Evolutionary conservation across 2,113 vertebrate genomes (phyloP).

Genomic region (Cebus imitator): DNA sequence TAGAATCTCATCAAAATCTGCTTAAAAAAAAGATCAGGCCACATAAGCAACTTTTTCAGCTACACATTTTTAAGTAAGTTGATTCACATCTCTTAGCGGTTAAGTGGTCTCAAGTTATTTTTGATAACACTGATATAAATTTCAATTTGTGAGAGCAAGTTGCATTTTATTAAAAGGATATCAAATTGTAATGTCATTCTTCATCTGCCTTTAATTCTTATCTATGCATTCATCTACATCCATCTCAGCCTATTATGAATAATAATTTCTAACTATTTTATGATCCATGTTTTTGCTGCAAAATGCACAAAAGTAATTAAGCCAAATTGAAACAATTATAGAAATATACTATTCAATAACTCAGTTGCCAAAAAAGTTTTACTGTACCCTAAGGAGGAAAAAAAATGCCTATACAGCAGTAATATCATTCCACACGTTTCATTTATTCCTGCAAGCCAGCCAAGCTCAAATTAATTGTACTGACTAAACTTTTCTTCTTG

Average conservation of each 20-base stretch:
- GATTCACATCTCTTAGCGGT: not conserved
- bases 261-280: slow-evolving; percentile 78
- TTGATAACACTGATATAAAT: slow-evolving; percentile 15
- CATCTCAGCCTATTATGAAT: slow-evolving; percentile 54
- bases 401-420: slow-evolving; percentile 78
- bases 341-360: slow-evolving; percentile 81
- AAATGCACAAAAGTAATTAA: slow-evolving; percentile 83
- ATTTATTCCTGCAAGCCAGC: slow-evolving; percentile 83
- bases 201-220: slow-evolving; percentile 61
- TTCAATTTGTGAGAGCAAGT: slow-evolving; percentile 45
- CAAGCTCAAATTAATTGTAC: slow-evolving; percentile 89
- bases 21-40: not conserved
- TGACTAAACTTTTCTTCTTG: slow-evolving; percentile 88
- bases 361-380: slow-evolving; percentile 82
- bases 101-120: slow-evolving; percentile 8
- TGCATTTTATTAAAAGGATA: slow-evolving; percentile 47
- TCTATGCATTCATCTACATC: slow-evolving; percentile 51
- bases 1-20: slow-evolving; percentile 21
- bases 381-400: slow-evolving; percentile 74
- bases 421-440: slow-evolving; percentile 81
- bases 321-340: slow-evolving; percentile 80
- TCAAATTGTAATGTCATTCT: slow-evolving; percentile 37
- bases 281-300: slow-evolving; percentile 72
- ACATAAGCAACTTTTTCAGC: slow-evolving; percentile 60
- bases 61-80: slow-evolving; percentile 67